These are phyloP conservation scores for Harpagus bidentatus DNA, from an alignment of 2,113 vertebrate genomes.

Conservation along the genomic window DNA sequence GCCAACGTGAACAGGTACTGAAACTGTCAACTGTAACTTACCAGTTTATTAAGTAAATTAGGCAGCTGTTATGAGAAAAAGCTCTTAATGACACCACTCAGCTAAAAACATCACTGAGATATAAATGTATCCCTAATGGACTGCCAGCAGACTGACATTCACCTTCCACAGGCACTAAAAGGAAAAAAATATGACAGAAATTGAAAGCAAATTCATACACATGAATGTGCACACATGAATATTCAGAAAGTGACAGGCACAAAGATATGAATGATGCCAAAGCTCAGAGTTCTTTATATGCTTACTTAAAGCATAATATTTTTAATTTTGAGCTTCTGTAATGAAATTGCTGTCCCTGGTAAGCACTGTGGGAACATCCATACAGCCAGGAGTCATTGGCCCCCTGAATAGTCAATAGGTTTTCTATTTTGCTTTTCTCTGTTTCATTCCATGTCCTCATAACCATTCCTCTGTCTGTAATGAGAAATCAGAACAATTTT, in stretches of 20 bases:
- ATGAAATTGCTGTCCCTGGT: not conserved
- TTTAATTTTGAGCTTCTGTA: not conserved
- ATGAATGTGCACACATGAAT: not conserved
- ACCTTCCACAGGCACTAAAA: not conserved
- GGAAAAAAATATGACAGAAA: not conserved
- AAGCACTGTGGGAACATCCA: not conserved
- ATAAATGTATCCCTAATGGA: not conserved
- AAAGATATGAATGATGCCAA: not conserved
- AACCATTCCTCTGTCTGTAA: not conserved
- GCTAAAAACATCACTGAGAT: not conserved
- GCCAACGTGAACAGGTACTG: not conserved
- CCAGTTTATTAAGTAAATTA: not conserved
- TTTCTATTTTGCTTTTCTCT: not conserved
- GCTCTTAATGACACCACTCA: not conserved
- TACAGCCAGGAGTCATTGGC: not conserved
- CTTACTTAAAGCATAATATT: not conserved
- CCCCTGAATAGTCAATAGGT: not conserved
- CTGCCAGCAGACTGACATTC: not conserved
- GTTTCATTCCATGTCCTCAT: not conserved
- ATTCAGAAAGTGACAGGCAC: not conserved
- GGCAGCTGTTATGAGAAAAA: not conserved
- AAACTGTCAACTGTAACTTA: not conserved
- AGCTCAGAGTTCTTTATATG: not conserved
- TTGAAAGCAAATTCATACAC: not conserved
- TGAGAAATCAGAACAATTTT: not conserved